phyloP scores from a whole-genome alignment of 2,113 vertebrate species.

The Oncorhynchus tshawytscha region DNA sequence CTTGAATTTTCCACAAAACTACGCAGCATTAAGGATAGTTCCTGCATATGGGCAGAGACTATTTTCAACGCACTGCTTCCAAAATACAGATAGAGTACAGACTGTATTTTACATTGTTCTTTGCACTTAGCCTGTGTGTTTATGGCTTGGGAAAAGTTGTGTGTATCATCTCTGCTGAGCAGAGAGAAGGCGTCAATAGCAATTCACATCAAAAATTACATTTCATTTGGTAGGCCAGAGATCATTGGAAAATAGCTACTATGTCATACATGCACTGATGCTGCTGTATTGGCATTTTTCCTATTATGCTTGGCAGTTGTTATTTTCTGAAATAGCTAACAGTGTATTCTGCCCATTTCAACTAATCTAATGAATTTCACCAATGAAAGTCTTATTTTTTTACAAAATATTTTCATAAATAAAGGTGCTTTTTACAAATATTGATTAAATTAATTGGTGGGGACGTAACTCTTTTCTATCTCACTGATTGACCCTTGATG shows the following conservation, averaged over 20 bases:
- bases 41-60: not conserved
- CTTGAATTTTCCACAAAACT: too few species aligned
- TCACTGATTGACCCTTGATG: too few species aligned
- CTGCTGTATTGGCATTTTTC: constrained; percentile 14
- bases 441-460: too few species aligned
- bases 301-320: constrained; percentile 16
- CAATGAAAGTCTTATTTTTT: constrained; percentile 71
- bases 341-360: not conserved
- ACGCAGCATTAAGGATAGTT: not conserved
- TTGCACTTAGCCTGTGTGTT: not conserved
- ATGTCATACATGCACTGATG: constrained; percentile 11
- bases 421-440: constrained; percentile 42
- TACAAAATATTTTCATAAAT: constrained; percentile 72
- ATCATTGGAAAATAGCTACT: not conserved
- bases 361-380: constrained; percentile 37
- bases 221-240: constrained; percentile 12
- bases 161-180: constrained; percentile 65
- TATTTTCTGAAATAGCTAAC: constrained; percentile 28
- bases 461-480: too few species aligned
- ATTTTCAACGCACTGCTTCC: not conserved
- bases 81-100: not conserved
- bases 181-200: constrained; percentile 36
- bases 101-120: not conserved
- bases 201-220: constrained; percentile 15
- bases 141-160: constrained; percentile 23